Evolutionary conservation across 2,888 invertebrate species (phyloP).

Genomic region (Phytoseiulus persimilis): DNA sequence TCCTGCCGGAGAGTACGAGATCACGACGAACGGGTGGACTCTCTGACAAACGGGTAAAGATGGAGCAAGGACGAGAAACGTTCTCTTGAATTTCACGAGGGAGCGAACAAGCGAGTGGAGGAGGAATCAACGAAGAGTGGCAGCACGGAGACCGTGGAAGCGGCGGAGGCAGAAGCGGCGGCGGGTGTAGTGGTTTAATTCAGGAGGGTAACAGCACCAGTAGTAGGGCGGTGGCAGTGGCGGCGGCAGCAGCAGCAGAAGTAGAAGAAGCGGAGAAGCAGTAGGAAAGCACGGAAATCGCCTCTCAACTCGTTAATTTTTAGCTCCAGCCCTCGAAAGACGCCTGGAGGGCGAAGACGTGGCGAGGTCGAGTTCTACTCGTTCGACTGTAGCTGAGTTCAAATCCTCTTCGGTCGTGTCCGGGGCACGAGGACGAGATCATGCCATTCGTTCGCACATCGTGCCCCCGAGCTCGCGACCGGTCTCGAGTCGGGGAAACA

Average conservation of each 20-base stretch:
- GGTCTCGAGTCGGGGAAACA: no score
- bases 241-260: not conserved
- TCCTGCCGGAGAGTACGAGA: not conserved
- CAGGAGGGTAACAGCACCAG: no score
- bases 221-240: no score
- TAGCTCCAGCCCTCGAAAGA: constrained; percentile 27
- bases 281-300: constrained; percentile 28
- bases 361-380: not conserved
- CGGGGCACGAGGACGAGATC: not conserved
- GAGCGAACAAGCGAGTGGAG: not conserved
- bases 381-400: not conserved
- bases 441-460: no score
- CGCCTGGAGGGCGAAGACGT: not conserved
- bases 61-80: not conserved
- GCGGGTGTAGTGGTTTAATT: no score
- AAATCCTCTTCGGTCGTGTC: not conserved
- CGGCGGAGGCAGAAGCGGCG: no score
- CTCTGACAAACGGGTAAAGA: not conserved
- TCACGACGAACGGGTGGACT: not conserved
- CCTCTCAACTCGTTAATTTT: constrained; percentile 39
- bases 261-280: constrained; percentile 19
- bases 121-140: not conserved
- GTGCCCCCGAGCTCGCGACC: no score
- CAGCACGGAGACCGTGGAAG: not conserved
- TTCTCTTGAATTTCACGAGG: not conserved